Percentiles rank a stretch among this genome's conserved stretches.
These are phyloP conservation scores for Ursus arctos DNA, from an alignment of 2,113 vertebrate species.

Conservation along the genomic window DNA sequence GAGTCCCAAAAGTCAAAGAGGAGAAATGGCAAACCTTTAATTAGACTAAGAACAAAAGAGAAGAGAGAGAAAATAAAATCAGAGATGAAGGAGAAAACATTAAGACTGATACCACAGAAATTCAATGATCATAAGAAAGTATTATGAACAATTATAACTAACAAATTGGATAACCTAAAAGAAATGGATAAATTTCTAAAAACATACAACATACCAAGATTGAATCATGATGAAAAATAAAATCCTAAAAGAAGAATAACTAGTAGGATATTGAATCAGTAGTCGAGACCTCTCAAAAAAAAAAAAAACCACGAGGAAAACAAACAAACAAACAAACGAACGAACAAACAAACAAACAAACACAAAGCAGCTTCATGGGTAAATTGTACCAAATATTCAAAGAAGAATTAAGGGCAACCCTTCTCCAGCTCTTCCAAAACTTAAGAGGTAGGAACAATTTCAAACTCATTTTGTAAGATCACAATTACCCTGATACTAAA, in stretches of 20 bases:
- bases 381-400: not conserved
- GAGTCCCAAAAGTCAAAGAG: not conserved
- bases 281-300: not conserved
- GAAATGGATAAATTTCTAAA: not conserved
- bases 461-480: not conserved
- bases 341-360: too few relatives aligned
- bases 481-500: not conserved
- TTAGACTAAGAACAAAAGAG: not conserved
- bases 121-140: not conserved
- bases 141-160: not conserved
- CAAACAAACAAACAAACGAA: too few relatives aligned
- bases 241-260: not conserved
- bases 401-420: not conserved
- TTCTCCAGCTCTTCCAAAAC: not conserved
- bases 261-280: not conserved
- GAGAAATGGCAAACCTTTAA: not conserved
- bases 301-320: not conserved
- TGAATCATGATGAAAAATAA: not conserved
- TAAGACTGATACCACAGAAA: not conserved
- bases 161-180: not conserved
- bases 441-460: not conserved
- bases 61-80: not conserved
- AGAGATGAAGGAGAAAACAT: not conserved
- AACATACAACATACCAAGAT: not conserved
- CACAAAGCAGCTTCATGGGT: not conserved